Evolutionary conservation across 1,140 invertebrate species (phyloP), one percentile per base, ranked within the genome.

Genomic region (Pteromalus puparum): DNA sequence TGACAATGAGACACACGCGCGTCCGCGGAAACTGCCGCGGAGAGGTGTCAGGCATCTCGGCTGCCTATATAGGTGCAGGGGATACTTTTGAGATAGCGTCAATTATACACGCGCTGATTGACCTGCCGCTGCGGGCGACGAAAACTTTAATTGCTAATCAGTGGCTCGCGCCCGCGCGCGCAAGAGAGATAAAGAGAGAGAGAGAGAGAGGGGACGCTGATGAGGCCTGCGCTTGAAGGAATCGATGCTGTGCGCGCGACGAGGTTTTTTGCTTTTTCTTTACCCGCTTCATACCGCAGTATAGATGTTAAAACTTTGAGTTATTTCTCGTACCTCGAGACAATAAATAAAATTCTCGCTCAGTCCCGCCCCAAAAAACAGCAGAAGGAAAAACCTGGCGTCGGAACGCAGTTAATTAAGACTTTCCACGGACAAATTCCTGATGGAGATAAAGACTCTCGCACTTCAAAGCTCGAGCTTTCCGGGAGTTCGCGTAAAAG

Each of bases 111-210:
- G 42, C 48, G 38, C 24, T 48, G 74, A 83, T 68, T 76, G 81
- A 68, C 74, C 61, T 34, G 24, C 61, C 15, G 34, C 28, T 6
- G 28, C n/a, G 42, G 46, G n/a, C 53, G 74, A 9, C 24, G 65
- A 72, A 12, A 48, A 77, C 15, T 83, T 83, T 72, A 68, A 78
- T 83, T 72, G 26, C 38, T 53, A 83, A 83, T 83, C 74, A 72
- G 67, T 24, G 81, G 24, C 42, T 61, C 53, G 53, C 67, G 3
- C 7, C 1, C 2, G 26, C 65, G 65, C 9, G 2, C 34, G 34
- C 34, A 5, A 34, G 34, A 34, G 34, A 34, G 34, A 34, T n/a
- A n/a, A n/a, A n/a, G 34, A 34, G 34, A 34, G 34, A 34, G 34
- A 34, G 34, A 42, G 38, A 34, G 13, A 48, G 46, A 13, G 2